Conservation (phyloP, 1,140 invertebrate genomes). For the Drosophila lacteicornis region DNA sequence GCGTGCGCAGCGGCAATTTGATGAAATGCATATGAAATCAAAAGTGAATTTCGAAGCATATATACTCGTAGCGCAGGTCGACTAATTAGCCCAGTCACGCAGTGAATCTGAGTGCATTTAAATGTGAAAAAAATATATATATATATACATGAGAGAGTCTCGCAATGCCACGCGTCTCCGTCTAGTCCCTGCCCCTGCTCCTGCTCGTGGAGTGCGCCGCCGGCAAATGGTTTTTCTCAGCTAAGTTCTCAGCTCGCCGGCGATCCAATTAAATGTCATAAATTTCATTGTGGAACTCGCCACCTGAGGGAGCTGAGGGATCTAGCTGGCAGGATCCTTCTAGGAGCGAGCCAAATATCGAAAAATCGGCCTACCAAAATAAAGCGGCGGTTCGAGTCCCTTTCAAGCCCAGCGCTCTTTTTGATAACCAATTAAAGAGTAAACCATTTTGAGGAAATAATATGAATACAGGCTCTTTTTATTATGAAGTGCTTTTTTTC, state of each 20-base stretch:
- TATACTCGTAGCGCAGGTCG: conserved; percentile 10
- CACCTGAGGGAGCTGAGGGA: conserved; percentile 4
- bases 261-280: conserved; percentile 72
- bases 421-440: conserved; percentile 12
- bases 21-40: conserved; percentile 83
- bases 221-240: conserved; percentile 12
- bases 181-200: neutral
- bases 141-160: neutral
- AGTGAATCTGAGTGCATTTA: conserved; percentile 45
- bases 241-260: conserved; percentile 3
- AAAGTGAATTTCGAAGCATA: conserved; percentile 74
- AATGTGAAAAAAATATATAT: conserved; percentile 14
- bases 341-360: conserved; percentile 8
- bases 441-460: conserved; percentile 7
- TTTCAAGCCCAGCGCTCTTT: neutral
- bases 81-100: conserved; percentile 75
- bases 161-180: conserved; percentile 41
- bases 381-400: neutral
- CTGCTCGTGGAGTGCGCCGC: conserved; percentile 21
- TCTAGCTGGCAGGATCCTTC: neutral
- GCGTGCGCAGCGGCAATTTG: conserved; percentile 81
- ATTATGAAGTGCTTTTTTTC: neutral
- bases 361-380: neutral
- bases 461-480: too few species aligned
- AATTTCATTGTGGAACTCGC: conserved; percentile 59